Evolutionary conservation across 2,113 vertebrate genomes (phyloP).

Genomic region (Pollachius pollachius): DNA sequence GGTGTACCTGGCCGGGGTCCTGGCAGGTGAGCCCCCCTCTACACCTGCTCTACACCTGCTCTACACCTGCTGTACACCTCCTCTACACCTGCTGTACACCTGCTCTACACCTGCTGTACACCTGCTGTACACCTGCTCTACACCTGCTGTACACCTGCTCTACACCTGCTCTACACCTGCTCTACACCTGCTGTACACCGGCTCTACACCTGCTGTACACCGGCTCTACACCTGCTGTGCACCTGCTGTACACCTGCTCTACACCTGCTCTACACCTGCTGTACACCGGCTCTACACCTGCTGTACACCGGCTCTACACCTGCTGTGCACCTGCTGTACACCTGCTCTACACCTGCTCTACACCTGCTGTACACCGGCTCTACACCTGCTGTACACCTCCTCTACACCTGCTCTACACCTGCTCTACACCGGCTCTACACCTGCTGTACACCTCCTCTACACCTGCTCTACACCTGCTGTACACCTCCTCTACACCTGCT

Average conservation of each 20-base stretch:
- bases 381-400: neutral
- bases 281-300: too few relatives aligned
- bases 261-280: neutral
- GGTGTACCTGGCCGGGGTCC: constrained; percentile 84
- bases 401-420: neutral
- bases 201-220: neutral
- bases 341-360: neutral
- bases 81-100: neutral
- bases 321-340: too few relatives aligned
- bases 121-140: too few relatives aligned
- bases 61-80: too few relatives aligned
- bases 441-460: neutral
- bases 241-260: too few relatives aligned
- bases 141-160: too few relatives aligned
- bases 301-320: too few relatives aligned
- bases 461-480: neutral
- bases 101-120: neutral
- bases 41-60: neutral
- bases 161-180: neutral
- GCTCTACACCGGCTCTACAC: too few relatives aligned
- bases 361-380: too few relatives aligned
- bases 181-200: too few relatives aligned
- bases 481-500: too few relatives aligned
- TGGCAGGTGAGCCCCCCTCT: constrained; percentile 76
- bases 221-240: neutral